Evolutionary conservation across 1,140 invertebrate species (phyloP), one percentile per base, ranked within the genome.

Genomic region (Drosophila sp.): DNA sequence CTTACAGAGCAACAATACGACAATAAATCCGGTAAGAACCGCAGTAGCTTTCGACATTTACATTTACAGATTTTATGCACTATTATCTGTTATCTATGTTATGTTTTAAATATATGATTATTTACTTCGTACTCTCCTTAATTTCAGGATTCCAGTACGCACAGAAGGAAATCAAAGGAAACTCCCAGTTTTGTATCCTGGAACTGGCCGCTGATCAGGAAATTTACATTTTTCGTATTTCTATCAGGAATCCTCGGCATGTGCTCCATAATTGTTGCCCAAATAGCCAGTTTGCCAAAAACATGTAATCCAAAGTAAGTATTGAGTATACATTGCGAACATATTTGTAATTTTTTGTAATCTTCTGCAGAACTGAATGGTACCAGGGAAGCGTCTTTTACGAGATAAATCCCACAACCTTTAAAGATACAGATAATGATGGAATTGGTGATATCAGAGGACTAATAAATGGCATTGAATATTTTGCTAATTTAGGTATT

Each of bases 321-420:
- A 14, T 32, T n/a, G 11, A 3, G 8, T 43, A 9, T 11, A 21
- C 21, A n/a, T 34, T 16, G 7, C 13, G 11, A n/a, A 13, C 21
- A 45, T 34, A 11, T 32, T 25, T 14, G n/a, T 14, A 25, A n/a
- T 38, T 48, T 50, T 7, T 27, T 11, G n/a, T 2, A n/a, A 14
- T 50, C 29, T 46, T 72, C 29, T 54, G 92, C 59, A 90, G 89
- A 61, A 76, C 80, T 89, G 92, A 95, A 58, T 97, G 96, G 96
- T 96, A 96, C 93, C 95, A 96, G 93, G 96, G 96, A 9, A 94
- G 94, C 54, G 92, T 96, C 1, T 95, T 97, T 78, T 97, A 97
- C 84, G 96, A 97, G 92, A 94, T 97, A 57, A 97, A 97, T 78
- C 96, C 96, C 2, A 95, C 95, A 0, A 96, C 96, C 43, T 97